These are phyloP conservation scores for Gymnoscopelus microlampas DNA, from an alignment of 2,797 vertebrate species.

Conservation along the genomic window DNA sequence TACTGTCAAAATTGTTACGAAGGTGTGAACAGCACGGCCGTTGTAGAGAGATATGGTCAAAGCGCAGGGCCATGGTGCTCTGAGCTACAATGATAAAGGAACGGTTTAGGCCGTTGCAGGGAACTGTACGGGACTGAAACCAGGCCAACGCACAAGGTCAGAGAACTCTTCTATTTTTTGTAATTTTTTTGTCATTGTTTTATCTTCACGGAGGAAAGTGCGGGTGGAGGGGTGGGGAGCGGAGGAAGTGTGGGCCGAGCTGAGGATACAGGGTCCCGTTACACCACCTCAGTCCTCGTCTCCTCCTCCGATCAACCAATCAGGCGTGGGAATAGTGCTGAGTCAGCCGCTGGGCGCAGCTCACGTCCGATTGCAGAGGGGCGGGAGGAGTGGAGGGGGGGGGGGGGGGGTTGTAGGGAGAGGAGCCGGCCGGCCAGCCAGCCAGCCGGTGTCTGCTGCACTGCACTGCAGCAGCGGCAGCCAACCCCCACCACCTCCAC, in stretches of 20 bases:
- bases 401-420: slow-evolving; percentile 25
- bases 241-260: slow-evolving; percentile 34
- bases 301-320: slow-evolving; percentile 85
- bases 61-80: slow-evolving; percentile 21
- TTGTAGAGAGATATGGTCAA: slow-evolving; percentile 20
- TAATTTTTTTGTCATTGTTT: slow-evolving; percentile 44
- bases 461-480: slow-evolving; percentile 81
- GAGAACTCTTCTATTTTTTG: slow-evolving; percentile 20
- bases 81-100: slow-evolving; percentile 23
- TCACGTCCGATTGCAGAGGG: slow-evolving; percentile 86
- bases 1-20: slow-evolving; percentile 17
- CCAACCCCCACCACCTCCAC: slow-evolving; percentile 30
- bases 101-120: not conserved
- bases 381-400: slow-evolving; percentile 20
- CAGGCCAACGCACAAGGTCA: slow-evolving; percentile 58
- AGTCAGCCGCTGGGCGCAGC: slow-evolving; percentile 85
- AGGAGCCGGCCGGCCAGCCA: slow-evolving; percentile 53
- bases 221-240: slow-evolving; percentile 14
- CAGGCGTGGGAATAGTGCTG: slow-evolving; percentile 83
- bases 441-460: slow-evolving; percentile 68
- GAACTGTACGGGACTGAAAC: slow-evolving; percentile 24
- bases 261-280: slow-evolving; percentile 62
- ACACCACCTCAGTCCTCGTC: slow-evolving; percentile 73
- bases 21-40: not conserved
- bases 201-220: slow-evolving; percentile 46